A percentile compares a stretch with the other conserved stretches of the same genome.
These are phyloP conservation scores for Hoplostethus mediterraneus DNA, from an alignment of 2,797 vertebrate species.

Conservation along the genomic window DNA sequence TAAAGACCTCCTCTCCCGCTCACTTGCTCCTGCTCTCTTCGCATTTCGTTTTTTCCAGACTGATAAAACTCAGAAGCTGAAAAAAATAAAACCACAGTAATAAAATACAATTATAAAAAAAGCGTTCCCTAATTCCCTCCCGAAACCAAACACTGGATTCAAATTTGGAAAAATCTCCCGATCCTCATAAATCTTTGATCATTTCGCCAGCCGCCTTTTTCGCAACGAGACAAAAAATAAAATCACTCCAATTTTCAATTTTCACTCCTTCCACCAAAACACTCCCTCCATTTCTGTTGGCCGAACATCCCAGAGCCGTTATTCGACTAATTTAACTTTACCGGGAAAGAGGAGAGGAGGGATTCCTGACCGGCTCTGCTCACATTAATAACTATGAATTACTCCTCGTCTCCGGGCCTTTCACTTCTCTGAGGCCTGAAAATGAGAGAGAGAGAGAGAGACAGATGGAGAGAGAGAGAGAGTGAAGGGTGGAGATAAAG, in stretches of 20 bases:
- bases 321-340: conserved; percentile 12
- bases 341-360: neutral
- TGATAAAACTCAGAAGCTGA: neutral
- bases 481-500: neutral
- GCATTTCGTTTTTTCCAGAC: too few species aligned
- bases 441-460: neutral
- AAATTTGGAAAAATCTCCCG: neutral
- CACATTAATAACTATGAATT: conserved; percentile 15
- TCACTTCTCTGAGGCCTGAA: neutral
- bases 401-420: conserved; percentile 4
- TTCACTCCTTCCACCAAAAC: conserved; percentile 2
- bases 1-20: too few species aligned
- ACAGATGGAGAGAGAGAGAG: neutral
- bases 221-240: neutral
- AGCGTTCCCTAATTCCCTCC: neutral
- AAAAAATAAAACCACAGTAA: neutral
- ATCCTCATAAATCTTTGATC: conserved; percentile 25
- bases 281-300: conserved; percentile 4
- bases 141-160: conserved; percentile 24
- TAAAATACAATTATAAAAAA: neutral
- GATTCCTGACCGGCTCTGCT: conserved; percentile 1
- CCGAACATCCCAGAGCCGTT: neutral
- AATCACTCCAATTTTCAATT: neutral
- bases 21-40: too few species aligned
- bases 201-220: conserved; percentile 14